These are phyloP conservation scores for Malthinus seriepunctatus DNA, from an alignment of 2,888 invertebrate species.

Conservation along the genomic window DNA sequence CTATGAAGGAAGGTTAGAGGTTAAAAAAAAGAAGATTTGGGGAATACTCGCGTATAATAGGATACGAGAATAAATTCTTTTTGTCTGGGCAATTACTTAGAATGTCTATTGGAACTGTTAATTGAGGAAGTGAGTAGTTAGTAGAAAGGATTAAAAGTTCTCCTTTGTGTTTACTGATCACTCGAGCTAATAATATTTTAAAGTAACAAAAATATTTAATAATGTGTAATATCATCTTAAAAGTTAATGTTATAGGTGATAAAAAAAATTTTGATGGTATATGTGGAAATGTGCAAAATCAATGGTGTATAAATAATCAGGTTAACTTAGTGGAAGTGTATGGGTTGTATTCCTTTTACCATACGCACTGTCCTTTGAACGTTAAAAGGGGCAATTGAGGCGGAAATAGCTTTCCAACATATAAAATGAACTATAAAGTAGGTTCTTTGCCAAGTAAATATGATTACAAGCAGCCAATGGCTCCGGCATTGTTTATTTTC, in stretches of 20 bases:
- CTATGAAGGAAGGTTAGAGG: no score
- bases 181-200: no score
- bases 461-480: slow-evolving; percentile 51
- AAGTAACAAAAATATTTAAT: no score
- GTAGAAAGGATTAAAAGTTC: no score
- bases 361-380: slow-evolving; percentile 53
- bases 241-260: background rate
- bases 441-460: slow-evolving; percentile 50
- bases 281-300: slow-evolving; percentile 38
- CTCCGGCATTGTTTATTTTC: slow-evolving; percentile 47
- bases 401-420: slow-evolving; percentile 48
- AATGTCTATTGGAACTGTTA: no score
- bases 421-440: slow-evolving; percentile 52
- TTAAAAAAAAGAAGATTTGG: no score
- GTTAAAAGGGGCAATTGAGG: slow-evolving; percentile 50
- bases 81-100: no score
- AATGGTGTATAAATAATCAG: slow-evolving; percentile 49
- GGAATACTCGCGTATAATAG: no score
- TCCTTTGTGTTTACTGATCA: no score
- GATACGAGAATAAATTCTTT: no score
- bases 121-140: no score
- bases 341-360: slow-evolving; percentile 52
- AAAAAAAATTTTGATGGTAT: slow-evolving; percentile 22
- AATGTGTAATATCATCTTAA: background rate
- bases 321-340: slow-evolving; percentile 49